Evolutionary conservation across 64 coral and sea anemone genomes (phyloP), one percentile per base, ranked within the genome.

Genomic region (Porites australiensis): DNA sequence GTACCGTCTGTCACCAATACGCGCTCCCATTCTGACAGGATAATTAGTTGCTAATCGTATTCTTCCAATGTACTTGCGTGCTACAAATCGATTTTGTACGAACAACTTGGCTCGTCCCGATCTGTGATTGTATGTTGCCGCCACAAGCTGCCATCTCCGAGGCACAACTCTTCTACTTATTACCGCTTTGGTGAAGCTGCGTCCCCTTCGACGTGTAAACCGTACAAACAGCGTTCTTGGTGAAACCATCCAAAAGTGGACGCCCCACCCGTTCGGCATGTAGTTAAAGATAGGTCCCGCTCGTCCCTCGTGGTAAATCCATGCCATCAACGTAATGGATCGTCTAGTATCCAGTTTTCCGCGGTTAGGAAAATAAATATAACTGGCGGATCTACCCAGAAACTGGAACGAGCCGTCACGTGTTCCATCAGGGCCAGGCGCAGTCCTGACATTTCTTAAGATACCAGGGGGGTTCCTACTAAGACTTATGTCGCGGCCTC

Each of bases 171-270:
- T 20, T 23, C 75, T 61, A 22, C 57, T 62, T 10, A 88, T 49
- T 14, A 90, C 72, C 21, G 88, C 71, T 21, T 62, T 77, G 47
- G 74, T 77, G 20, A 44, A 54, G 12, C 50, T 81, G 21, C 64
- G 19, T 11, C 59, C 37, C 23, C 18, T 49, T 5, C 77, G 90
- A 64, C 70, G 86, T 11, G 75, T 89, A 43, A 96, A 89, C 37
- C 77, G 89, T 47, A 50, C 76, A 66, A 75, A 84, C 46, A 96
- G 61, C 49, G 4, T 92, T 11, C 49, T 88, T 16, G 48, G 83
- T 22, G 94, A 88, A 19, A 70, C 19, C 94, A 96, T 92, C 94
- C 94, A 96, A 44, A 92, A 78, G 53, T 88, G 77, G 18, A 96
- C 77, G 8, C 94, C 94, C 75, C 77, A 82, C 13, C 83, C 85